Conservation (phyloP, 2,113 vertebrate genomes). For the Struthio camelus region DNA sequence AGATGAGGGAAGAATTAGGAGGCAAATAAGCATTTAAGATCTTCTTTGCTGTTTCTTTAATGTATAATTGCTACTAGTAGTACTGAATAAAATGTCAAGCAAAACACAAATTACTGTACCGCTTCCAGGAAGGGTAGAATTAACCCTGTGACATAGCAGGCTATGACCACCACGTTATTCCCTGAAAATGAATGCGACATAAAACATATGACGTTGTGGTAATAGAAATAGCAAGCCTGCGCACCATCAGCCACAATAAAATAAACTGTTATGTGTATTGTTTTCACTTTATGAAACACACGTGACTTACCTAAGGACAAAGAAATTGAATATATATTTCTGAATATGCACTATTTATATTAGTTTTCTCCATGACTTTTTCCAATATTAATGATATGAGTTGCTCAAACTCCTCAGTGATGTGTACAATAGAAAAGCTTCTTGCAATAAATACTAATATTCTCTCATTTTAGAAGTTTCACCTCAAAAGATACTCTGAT, state of each 20-base stretch:
- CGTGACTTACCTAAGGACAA: not conserved
- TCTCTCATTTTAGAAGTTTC: not conserved
- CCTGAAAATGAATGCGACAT: not conserved
- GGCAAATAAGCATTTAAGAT: not conserved
- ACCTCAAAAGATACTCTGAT: not conserved
- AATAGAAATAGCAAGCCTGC: not conserved
- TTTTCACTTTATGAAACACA: slow-evolving; percentile 29
- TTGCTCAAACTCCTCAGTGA: not conserved
- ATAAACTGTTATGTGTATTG: not conserved
- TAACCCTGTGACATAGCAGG: not conserved
- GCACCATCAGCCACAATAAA: slow-evolving; percentile 2
- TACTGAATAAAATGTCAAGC: not conserved
- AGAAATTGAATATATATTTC: slow-evolving; percentile 24
- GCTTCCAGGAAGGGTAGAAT: slow-evolving; percentile 12
- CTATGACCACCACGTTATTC: not conserved
- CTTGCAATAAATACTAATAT: not conserved
- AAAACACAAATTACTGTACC: not conserved
- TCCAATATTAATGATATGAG: not conserved
- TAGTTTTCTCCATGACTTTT: not conserved
- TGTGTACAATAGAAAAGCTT: not conserved
- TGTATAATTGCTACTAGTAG: not conserved
- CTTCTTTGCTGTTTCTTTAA: not conserved
- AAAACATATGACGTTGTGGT: not conserved
- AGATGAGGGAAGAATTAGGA: not conserved
- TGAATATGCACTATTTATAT: not conserved